Conservation (phyloP, 2,113 vertebrate genomes). For the Peromyscus polionotus region DNA sequence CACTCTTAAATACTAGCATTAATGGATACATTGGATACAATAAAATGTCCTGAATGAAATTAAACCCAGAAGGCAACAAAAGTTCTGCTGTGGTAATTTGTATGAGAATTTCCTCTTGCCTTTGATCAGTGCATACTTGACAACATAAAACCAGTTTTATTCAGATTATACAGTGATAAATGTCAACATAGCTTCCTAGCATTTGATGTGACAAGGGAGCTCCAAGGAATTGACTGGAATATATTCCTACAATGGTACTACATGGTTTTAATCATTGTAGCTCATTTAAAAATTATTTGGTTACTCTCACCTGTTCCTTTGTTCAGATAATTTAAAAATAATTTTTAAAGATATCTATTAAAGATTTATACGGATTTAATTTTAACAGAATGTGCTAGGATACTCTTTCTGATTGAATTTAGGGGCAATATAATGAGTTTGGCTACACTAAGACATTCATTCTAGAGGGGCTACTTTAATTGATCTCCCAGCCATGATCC, state of each 20-base stretch:
- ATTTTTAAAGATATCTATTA: conserved; percentile 34
- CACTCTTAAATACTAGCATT: conserved; percentile 3
- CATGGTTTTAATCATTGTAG: conserved; percentile 8
- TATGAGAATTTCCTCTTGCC: conserved; percentile 46
- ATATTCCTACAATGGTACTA: neutral
- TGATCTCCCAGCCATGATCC: neutral
- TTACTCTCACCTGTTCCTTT: conserved; percentile 25
- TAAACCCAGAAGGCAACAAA: conserved; percentile 43
- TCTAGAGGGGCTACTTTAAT: neutral
- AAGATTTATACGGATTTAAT: conserved; percentile 32
- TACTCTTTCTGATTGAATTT: neutral
- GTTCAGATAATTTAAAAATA: conserved; percentile 42
- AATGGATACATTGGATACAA: neutral
- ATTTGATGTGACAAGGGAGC: conserved; percentile 33
- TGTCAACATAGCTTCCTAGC: conserved; percentile 18
- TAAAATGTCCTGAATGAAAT: conserved; percentile 23
- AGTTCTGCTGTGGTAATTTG: conserved; percentile 45
- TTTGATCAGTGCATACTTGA: conserved; percentile 59
- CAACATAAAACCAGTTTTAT: conserved; percentile 65
- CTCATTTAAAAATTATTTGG: conserved; percentile 46
- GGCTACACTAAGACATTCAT: neutral
- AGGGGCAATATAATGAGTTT: neutral
- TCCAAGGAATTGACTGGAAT: conserved; percentile 34
- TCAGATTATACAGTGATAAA: conserved; percentile 29
- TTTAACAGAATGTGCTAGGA: neutral